Percentiles rank a stretch among this genome's conserved stretches.
phyloP scores from a whole-genome alignment of 1,140 invertebrate species.

The Diorhabda carinulata region DNA sequence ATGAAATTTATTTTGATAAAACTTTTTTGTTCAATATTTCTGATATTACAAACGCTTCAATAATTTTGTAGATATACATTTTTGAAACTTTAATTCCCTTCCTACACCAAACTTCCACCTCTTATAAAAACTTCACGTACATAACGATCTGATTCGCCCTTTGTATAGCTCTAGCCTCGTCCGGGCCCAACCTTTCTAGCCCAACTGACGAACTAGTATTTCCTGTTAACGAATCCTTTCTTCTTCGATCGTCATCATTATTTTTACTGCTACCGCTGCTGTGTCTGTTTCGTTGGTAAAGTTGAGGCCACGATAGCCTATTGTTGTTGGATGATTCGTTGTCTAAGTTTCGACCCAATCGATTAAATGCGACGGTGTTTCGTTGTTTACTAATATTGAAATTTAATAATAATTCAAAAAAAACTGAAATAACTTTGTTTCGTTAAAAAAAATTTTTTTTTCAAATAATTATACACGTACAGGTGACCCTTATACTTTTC shows the following conservation, averaged over 20 bases:
- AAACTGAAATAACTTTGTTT: not conserved
- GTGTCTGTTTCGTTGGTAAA: constrained; percentile 41
- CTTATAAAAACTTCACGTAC: constrained; percentile 56
- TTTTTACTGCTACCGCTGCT: constrained; percentile 19
- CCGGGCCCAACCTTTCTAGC: constrained; percentile 58
- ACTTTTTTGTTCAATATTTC: too few species aligned
- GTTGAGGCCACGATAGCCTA: constrained; percentile 44
- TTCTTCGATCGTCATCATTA: constrained; percentile 31
- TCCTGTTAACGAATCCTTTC: constrained; percentile 32
- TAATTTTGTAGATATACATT: too few species aligned
- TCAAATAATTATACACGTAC: too few species aligned
- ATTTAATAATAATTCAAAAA: constrained; percentile 11
- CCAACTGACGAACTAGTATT: constrained; percentile 43
- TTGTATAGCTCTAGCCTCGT: constrained; percentile 74
- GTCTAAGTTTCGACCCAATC: constrained; percentile 32
- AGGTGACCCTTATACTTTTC: too few species aligned
- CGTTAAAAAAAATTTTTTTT: too few species aligned
- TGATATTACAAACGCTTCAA: too few species aligned
- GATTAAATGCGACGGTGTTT: constrained; percentile 37
- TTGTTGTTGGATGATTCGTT: constrained; percentile 37
- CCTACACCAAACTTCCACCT: not conserved
- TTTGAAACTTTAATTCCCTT: too few species aligned
- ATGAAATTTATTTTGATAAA: too few species aligned
- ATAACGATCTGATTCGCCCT: constrained; percentile 79
- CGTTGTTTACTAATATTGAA: constrained; percentile 41